phyloP scores from a whole-genome alignment of 2,888 invertebrate species.

The Stomorhina lunata region DNA sequence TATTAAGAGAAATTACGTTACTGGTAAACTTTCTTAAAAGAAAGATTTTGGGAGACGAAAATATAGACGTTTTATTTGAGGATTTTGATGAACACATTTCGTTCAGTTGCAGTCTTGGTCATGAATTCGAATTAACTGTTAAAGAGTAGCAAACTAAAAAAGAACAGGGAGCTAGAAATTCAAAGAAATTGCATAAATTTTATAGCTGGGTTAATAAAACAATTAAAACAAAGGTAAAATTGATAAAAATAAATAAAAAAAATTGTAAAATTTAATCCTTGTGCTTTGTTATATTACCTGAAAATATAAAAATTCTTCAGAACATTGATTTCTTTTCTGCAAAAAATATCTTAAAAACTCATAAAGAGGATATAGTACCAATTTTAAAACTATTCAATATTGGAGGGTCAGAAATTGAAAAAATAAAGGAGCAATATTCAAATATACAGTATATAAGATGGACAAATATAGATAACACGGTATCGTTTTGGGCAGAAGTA shows the following conservation, averaged over 20 bases:
- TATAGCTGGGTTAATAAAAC: neutral
- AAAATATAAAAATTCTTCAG: neutral
- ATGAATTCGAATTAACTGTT: constrained; percentile 1
- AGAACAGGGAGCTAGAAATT: neutral
- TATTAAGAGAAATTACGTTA: constrained; percentile 1
- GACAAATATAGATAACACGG: neutral
- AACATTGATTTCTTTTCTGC: neutral
- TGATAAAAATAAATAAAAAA: neutral
- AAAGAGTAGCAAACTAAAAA: too few species aligned
- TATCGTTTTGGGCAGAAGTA: constrained; percentile 13
- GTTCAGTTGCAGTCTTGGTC: neutral
- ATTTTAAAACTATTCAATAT: neutral
- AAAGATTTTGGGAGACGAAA: neutral
- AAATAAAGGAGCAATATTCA: neutral
- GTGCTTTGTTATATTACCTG: neutral
- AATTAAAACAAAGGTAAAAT: constrained; percentile 12
- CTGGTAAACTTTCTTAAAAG: neutral
- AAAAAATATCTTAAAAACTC: neutral
- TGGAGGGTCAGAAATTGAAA: neutral
- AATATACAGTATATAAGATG: constrained; percentile 7
- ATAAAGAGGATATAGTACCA: neutral
- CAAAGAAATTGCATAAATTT: neutral
- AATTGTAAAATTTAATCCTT: neutral
- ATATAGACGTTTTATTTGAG: neutral
- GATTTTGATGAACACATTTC: neutral